Percentiles rank a stretch among this genome's conserved stretches.
These are phyloP conservation scores for Perca flavescens DNA, from an alignment of 2,113 vertebrate species.

Conservation along the genomic window DNA sequence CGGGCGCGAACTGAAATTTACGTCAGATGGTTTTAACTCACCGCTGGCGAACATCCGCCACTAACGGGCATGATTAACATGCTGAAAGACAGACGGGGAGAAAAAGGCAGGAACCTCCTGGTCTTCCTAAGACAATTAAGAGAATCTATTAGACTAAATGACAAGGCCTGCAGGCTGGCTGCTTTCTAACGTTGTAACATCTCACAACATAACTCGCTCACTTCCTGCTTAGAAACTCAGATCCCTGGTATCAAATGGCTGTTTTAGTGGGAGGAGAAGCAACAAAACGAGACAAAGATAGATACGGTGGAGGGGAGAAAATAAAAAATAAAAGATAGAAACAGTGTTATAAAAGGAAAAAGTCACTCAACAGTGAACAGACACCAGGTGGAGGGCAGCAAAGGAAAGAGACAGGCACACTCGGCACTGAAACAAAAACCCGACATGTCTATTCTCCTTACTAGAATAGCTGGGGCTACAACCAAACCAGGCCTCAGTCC, in stretches of 20 bases:
- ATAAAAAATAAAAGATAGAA: background rate
- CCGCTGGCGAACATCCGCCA: background rate
- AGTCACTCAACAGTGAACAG: background rate
- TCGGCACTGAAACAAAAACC: slow-evolving; percentile 13
- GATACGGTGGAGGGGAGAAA: background rate
- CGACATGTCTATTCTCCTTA: slow-evolving; percentile 23
- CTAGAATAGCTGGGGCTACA: slow-evolving; percentile 30
- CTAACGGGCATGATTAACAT: slow-evolving; percentile 51
- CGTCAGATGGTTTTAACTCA: slow-evolving; percentile 26
- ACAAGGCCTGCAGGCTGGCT: slow-evolving; percentile 36
- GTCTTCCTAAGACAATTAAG: slow-evolving; percentile 65
- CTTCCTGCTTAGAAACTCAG: slow-evolving; percentile 30
- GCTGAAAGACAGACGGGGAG: slow-evolving; percentile 28
- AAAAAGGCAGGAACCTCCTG: slow-evolving; percentile 35
- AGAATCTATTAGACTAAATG: slow-evolving; percentile 62
- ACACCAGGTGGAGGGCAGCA: slow-evolving; percentile 26
- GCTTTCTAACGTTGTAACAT: slow-evolving; percentile 16
- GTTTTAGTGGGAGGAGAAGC: slow-evolving; percentile 3
- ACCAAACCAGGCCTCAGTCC: slow-evolving; percentile 15
- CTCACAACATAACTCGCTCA: slow-evolving; percentile 3
- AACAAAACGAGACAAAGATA: background rate
- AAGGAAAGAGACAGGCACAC: background rate
- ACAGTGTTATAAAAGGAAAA: background rate
- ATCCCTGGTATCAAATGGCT: background rate
- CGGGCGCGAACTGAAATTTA: slow-evolving; percentile 16